Evolutionary conservation across 2,113 vertebrate genomes (phyloP).

Genomic region (Salvelinus alpinus): DNA sequence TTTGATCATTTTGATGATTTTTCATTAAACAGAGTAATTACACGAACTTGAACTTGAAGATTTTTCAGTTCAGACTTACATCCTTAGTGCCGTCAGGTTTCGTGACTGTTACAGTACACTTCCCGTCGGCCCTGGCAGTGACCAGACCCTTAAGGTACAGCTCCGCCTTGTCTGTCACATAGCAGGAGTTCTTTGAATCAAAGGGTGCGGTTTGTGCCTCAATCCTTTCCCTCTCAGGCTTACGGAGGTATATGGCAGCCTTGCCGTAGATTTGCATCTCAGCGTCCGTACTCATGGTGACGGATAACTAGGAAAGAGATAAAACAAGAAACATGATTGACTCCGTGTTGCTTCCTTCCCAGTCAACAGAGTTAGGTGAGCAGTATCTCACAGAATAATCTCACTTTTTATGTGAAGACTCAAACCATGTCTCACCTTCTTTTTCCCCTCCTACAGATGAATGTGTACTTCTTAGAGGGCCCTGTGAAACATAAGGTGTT

Average conservation of each 20-base stretch:
- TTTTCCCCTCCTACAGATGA: not conserved
- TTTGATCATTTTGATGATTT: not conserved
- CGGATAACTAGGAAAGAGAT: not conserved
- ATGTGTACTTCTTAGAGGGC: not conserved
- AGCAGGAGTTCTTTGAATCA: slow-evolving; percentile 11
- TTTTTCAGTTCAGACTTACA: not conserved
- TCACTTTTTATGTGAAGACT: not conserved
- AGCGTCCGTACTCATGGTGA: slow-evolving; percentile 15
- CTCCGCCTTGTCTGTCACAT: not conserved
- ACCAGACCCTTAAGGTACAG: not conserved
- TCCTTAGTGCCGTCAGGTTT: not conserved
- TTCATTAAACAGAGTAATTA: not conserved
- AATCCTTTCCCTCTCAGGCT: slow-evolving; percentile 77
- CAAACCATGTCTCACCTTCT: not conserved
- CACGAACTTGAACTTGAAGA: not conserved
- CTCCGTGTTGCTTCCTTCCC: not conserved
- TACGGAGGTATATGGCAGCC: slow-evolving; percentile 75
- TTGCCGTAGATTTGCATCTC: slow-evolving; percentile 60
- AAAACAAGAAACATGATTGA: not conserved
- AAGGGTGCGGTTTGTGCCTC: slow-evolving; percentile 64
- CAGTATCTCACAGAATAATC: not conserved
- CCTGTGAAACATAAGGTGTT: not conserved
- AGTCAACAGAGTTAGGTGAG: not conserved
- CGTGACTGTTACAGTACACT: not conserved
- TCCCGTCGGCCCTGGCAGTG: not conserved